Evolutionary conservation across 1,140 invertebrate species (phyloP).

Genomic region (Trichonephila inaurata): DNA sequence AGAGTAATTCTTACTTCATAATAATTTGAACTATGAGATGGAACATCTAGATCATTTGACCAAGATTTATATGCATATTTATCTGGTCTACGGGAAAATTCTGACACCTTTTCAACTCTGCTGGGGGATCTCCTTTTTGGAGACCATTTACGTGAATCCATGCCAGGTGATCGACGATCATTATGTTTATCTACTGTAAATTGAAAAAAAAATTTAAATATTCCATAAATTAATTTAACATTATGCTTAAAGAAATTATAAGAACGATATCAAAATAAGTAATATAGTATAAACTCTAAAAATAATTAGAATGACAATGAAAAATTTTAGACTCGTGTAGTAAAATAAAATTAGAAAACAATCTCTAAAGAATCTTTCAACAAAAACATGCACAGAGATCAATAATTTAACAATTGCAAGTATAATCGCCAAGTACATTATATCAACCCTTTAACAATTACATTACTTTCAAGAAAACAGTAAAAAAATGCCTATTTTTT

Average conservation of each 20-base stretch:
- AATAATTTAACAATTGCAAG: too few species aligned
- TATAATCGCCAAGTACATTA: too few species aligned
- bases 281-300: too few species aligned
- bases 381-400: too few species aligned
- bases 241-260: not conserved
- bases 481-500: too few species aligned
- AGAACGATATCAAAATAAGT: not conserved
- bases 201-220: not conserved
- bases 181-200: slow-evolving; percentile 1
- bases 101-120: slow-evolving; percentile 13
- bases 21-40: not conserved
- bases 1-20: not conserved
- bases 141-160: not conserved
- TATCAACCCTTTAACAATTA: too few species aligned
- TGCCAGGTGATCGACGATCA: slow-evolving; percentile 14
- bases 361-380: too few species aligned
- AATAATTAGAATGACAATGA: too few species aligned
- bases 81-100: slow-evolving; percentile 45
- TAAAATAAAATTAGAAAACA: too few species aligned
- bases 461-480: too few species aligned
- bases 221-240: not conserved
- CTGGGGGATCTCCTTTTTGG: not conserved
- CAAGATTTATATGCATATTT: slow-evolving; percentile 52
- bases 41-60: not conserved
- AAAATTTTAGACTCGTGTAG: too few species aligned